Percentiles rank a stretch among this genome's conserved stretches.
phyloP scores from a whole-genome alignment of 2,113 vertebrate species.

The Seriola aureovittata region DNA sequence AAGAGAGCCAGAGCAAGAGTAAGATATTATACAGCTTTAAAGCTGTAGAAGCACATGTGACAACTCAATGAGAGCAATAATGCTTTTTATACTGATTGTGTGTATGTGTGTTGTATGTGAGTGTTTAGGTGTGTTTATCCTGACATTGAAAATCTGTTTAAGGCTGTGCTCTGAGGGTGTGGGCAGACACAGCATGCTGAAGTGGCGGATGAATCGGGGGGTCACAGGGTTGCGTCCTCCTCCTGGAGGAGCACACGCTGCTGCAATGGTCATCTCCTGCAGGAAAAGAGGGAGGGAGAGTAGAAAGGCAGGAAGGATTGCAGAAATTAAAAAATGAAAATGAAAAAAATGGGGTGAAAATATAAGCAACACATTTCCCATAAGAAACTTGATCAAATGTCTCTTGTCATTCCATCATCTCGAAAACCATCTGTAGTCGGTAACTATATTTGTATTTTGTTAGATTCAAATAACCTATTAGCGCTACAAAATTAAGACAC shows the following conservation, averaged over 20 bases:
- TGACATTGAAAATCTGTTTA: constrained; percentile 91
- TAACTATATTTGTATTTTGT: constrained; percentile 1
- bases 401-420: not conserved
- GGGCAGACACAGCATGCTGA: constrained; percentile 89
- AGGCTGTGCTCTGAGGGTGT: constrained; percentile 88
- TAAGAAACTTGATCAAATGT: not conserved
- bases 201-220: constrained; percentile 88
- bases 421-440: not conserved
- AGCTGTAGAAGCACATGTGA: constrained; percentile 5
- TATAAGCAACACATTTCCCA: not conserved
- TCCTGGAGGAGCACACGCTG: constrained; percentile 89
- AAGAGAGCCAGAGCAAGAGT: not conserved
- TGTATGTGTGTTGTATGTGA: not conserved
- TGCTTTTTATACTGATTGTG: not conserved
- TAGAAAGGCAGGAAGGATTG: not conserved
- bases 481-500: too few relatives aligned
- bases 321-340: not conserved
- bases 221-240: constrained; percentile 91
- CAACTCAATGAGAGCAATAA: not conserved
- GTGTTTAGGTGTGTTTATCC: constrained; percentile 5
- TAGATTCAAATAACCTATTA: not conserved
- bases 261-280: constrained; percentile 87
- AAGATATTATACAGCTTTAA: not conserved
- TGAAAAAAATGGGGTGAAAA: not conserved
- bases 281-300: constrained; percentile 1